Base-by-base conservation (phyloP, 2,888 invertebrate species). In the Axea sp. region DNA sequence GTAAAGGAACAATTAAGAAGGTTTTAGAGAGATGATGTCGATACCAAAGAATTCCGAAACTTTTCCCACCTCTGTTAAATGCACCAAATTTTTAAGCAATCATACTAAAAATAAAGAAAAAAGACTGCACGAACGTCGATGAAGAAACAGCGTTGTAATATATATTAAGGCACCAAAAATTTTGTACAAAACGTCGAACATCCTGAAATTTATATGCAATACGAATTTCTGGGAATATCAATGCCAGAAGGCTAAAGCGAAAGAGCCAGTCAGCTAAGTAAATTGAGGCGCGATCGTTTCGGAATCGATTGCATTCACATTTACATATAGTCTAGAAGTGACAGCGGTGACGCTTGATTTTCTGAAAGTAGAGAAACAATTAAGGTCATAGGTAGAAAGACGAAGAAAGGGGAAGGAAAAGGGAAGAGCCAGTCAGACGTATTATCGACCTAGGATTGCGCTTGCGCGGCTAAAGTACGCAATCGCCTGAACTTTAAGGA, bases 401-500 rank as follows among this genome's bases (percentile, higher is more conserved):
- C 53, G 45, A 62, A 62, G 73, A 65, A 69, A 73, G 53, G 67
- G 71, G 47, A 22, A 31, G 31, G 43, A 55, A 22, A 28, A 39
- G 30, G 37, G 68, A 43, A 77, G 64, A 76, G 67, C 28, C 45
- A 67, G 67, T 53, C 35, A 43, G 35, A 24, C 14, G 47, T 62
- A 53, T 77, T 83, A 85, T 84, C 83, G 85, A 85, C 82, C 84
- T 79, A 77, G 79, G 75, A 82, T 82, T 83, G 84, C 84, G 86
- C 83, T 81, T 86, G 86, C 85, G 85, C 79, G 78, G 75, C 77
- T 77, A 79, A 83, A 84, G 81, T 83, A 83, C 84, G 81, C 80
- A 83, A 83, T 82, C 81, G 81, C 78, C 76, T 49, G 73, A 73
- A 75, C 69, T 22, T 28, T 12, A 47, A 57, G 65, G 72, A 74